Base-by-base conservation (phyloP, 2,888 invertebrate genomes). In the Epinotia nisella region DNA sequence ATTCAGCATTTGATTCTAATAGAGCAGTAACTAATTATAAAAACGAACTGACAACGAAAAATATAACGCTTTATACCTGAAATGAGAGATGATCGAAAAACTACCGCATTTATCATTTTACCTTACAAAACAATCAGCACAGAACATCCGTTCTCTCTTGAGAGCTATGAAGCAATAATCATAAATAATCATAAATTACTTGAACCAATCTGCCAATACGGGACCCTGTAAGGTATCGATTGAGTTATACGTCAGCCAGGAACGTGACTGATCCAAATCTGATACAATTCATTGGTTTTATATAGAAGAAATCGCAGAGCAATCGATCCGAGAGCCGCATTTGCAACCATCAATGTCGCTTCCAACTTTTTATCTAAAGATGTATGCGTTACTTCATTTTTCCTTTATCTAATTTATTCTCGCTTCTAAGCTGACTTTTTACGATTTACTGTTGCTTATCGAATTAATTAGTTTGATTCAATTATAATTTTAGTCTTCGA, bases 221-320 rank as follows among this genome's bases (percentile, higher is more conserved):
- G 78, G 80, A 81, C 83, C 83, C 80, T 83, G 82, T 84, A 84
- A 82, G 84, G 75, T 70, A 79, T 67, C 76, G 86, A 90, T 91
- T 88, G 86, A 91, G 90, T 87, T 89, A 89, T 90, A 86, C 81
- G 81, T 87, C 89, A 86, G 80, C 83, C 82, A 80, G 79, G 80
- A 79, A 84, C 83, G 85, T 84, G 83, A 85, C 85, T 85, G 85
- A 88, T 87, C 84, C 83, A 81, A 83, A 88, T 89, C 83, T 81
- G 86, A 83, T 84, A 79, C 85, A 83, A 85, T 82, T 82, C 85
- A 88, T 88, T 85, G 86, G 80, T 85, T 85, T 83, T 82, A 82
- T 85, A 82, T 83, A 82, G 85, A 82, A 83, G 82, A 83, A 84
- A 81, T 80, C 77, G 82, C 83, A 83, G 71, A 74, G 78, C 77